phyloP scores from a whole-genome alignment of 35 echinoderm and acorn worm species.

The Strongylocentrotus purpuratus region DNA sequence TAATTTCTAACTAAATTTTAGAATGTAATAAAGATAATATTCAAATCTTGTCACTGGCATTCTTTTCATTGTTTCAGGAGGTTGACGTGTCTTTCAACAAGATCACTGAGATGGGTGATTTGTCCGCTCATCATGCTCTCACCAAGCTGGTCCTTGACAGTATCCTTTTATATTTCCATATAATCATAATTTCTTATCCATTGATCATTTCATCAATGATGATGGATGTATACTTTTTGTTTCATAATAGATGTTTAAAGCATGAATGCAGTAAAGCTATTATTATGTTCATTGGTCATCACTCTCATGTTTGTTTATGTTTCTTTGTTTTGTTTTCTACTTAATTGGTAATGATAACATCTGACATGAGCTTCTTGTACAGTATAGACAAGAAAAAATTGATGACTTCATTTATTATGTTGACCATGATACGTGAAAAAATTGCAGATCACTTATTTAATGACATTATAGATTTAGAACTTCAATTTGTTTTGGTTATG shows the following conservation, averaged over 20 bases:
- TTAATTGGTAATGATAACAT: no score
- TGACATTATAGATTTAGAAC: no score
- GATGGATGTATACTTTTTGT: no score
- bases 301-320: not conserved
- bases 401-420: no score
- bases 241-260: not conserved
- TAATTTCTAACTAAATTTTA: not conserved
- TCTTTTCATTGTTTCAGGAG: slow-evolving; percentile 72
- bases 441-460: no score
- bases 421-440: no score
- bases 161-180: slow-evolving; percentile 64
- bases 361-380: no score
- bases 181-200: no score
- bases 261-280: not conserved
- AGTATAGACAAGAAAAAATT: no score
- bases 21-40: not conserved
- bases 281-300: not conserved
- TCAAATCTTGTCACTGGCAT: not conserved
- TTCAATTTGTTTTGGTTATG: no score
- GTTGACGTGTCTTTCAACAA: slow-evolving; percentile 96
- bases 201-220: no score
- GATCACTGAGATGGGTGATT: slow-evolving; percentile 86
- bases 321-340: no score
- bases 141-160: slow-evolving; percentile 93
- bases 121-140: slow-evolving; percentile 81